A percentile compares a stretch with the other conserved stretches of the same genome.
phyloP scores from a whole-genome alignment of 2,888 invertebrate species.

The Neoaliturus tenellus region DNA sequence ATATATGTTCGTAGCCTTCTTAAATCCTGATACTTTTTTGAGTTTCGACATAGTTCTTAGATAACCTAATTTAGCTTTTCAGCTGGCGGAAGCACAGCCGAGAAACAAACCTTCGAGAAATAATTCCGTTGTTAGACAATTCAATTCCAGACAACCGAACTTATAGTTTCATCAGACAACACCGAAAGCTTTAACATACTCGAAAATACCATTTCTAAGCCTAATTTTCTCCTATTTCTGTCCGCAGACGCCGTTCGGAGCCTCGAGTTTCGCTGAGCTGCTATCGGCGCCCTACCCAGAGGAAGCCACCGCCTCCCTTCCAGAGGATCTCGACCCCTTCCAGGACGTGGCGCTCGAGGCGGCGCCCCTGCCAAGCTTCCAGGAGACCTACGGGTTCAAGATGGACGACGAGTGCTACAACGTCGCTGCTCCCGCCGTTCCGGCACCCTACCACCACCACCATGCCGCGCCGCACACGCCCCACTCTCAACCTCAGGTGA shows the following conservation, averaged over 20 bases:
- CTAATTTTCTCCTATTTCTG: neutral
- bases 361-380: slow-evolving; percentile 87
- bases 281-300: slow-evolving; percentile 82
- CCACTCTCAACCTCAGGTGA: slow-evolving; percentile 16
- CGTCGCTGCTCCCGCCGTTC: slow-evolving; percentile 71
- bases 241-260: slow-evolving; percentile 85
- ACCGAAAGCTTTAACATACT: no score
- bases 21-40: no score
- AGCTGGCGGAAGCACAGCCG: no score
- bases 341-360: slow-evolving; percentile 80
- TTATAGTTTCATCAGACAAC: no score
- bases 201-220: no score
- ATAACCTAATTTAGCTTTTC: no score
- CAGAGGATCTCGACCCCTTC: slow-evolving; percentile 85
- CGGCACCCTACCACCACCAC: slow-evolving; percentile 74
- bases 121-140: no score
- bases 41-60: no score
- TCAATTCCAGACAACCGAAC: no score
- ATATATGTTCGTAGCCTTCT: no score
- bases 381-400: slow-evolving; percentile 88
- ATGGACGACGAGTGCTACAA: slow-evolving; percentile 93
- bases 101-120: no score
- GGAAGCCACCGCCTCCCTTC: slow-evolving; percentile 82
- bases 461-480: slow-evolving; percentile 63
- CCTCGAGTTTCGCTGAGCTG: slow-evolving; percentile 85